Base-by-base conservation (phyloP, 2,113 vertebrate genomes). In the Cryptotis parvus region DNA sequence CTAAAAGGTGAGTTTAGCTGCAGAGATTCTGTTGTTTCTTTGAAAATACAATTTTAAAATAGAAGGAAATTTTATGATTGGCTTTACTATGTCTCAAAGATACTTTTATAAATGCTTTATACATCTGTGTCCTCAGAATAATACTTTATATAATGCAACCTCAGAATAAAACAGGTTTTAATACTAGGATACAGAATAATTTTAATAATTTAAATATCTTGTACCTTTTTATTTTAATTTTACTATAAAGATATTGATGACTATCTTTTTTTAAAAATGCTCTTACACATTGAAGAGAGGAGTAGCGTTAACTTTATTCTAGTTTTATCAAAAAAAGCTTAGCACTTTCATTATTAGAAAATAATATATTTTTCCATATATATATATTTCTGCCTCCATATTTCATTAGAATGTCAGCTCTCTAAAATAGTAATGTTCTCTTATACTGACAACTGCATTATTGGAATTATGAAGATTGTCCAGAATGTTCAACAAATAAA, bases 201-300 rank as follows among this genome's bases (percentile, higher is more conserved):
- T 18, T 55, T 55, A 16, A 20, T 20, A 18, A 55, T 55, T 55
- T 55, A 55, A 55, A 55, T 20, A 55, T 55, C 52, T 4, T 55
- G 18, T 55, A 55, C 52, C 15, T 55, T 31, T 65, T 76, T 26
- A 45, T 77, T 87, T 81, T 86, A 8, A 63, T 58, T 90, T 77
- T 66, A n/a, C 65, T 76, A 49, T 33, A 77, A 91, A 73, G 24
- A 77, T 55, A 63, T 90, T 73, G 31, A 69, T 70, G 24, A 45
- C 69, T 9, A 11, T 3, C 6, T 29, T 37, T 11, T 45, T 45
- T 11, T 7, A 45, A 45, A 45, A 6, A 45, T 45, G 11, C n/a
- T n/a, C n/a, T n/a, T n/a, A n/a, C n/a, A n/a, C n/a, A n/a, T n/a
- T n/a, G n/a, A n/a, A n/a, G n/a, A n/a, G n/a, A n/a, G n/a, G n/a